Evolutionary conservation across 2,113 vertebrate genomes (phyloP), one percentile per base, ranked within the genome.

Genomic region (Eupsittula cactorum): DNA sequence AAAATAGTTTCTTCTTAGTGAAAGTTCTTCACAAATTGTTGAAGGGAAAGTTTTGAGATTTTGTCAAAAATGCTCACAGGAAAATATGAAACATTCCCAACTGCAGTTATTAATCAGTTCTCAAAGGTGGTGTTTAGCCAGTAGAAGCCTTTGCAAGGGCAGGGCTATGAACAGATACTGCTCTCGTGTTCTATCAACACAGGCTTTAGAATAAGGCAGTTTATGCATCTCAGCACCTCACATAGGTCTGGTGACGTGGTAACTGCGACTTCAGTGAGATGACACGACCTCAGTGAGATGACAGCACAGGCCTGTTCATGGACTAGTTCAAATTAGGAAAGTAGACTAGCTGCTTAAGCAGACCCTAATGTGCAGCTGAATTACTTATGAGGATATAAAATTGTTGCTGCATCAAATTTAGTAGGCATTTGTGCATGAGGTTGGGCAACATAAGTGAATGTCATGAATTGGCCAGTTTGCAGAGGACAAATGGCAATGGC

Each of bases 391-490:
- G 59, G 49, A 57, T 77, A 41, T 77, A 88, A 83, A 96, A 90
- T 33, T 57, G n/a, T 33, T 73, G 35, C 53, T 90, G 21, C 31
- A 50, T 53, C 31, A 2, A 29, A 50, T 86, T 89, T 39, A 86
- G 49, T 3, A 69, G 33, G 31, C 31, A 59, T 63, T 92, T 74
- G 24, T 65, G 35, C 5, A 3, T 31, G 25, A 90, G 17, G 23
- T 11, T 47, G 37, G n/a, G 31, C 7, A 37, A 64, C 25, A 91
- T 28, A 35, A 76, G 47, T 4, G 25, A 85, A n/a, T 0, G 0
- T 25, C 46, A 29, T 4, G 5, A 25, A 12, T 4, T 86, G 33
- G 57, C 44, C 62, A 71, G n/a, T 85, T 84, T 5, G 1, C 55
- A 81, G 55, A 82, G 60, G 39, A 86, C 52, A 86, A 88, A 62